Base-by-base conservation (phyloP, 1,140 invertebrate genomes). In the Drosophila baimaii region DNA sequence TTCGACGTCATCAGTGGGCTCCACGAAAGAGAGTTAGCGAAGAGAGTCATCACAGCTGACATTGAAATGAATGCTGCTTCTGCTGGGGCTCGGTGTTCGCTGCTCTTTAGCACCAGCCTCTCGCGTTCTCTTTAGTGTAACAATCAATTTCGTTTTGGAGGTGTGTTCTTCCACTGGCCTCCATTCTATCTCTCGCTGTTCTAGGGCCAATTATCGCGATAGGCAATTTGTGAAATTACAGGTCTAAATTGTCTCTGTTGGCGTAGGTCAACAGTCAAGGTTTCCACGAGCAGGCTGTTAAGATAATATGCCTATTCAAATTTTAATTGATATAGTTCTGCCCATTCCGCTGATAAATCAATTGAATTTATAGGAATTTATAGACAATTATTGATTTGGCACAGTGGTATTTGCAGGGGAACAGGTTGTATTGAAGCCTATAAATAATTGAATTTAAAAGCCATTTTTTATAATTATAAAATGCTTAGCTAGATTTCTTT, bases 201-300 rank as follows among this genome's bases (percentile, higher is more conserved):
- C 33, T 27, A 31, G 19, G 19, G n/a, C 29, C 69, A 74, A 73
- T 73, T 73, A 73, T 23, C 29, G 21, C 23, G 27, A 31, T 58
- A 19, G 70, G 31, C 52, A 76, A 77, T 77, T 79, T 70, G 49
- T 35, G 8, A 51, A 69, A 57, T 63, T 59, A 51, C 13, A 62
- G 13, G 25, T 23, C n/a, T 77, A 43, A 77, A 81, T 77, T 77
- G 58, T 19, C 51, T 52, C 13, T 76, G 54, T 80, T 80, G 77
- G 44, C 35, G 25, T 54, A 65, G 77, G 81, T 78, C 79, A 68
- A 43, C 39, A 58, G 61, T 75, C 78, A 69, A 74, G 73, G 71
- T 21, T 54, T 12, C 51, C 59, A 71, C 71, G 70, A 49, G 49
- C 37, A 33, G 41, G n/a, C 29, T 62, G 19, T 46, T 49, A 31